A percentile compares a stretch with the other conserved stretches of the same genome.
Evolutionary conservation across 2,797 vertebrate genomes (phyloP).

Genomic region (Coracias cyanogaster): DNA sequence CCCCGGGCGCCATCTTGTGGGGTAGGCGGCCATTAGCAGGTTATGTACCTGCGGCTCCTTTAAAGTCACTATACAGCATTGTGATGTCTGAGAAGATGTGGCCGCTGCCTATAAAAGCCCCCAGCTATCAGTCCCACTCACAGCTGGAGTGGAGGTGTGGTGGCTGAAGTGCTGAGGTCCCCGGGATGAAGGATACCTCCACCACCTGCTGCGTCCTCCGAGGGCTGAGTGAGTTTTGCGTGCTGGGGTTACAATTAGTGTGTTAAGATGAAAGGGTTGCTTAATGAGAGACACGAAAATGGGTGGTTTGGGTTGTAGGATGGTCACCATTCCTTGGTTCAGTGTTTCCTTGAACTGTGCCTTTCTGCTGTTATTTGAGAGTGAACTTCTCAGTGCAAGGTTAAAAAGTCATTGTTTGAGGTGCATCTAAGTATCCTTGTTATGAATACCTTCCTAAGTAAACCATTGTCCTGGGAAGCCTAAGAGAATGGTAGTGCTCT

Average conservation of each 20-base stretch:
- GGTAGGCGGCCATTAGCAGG: fast-evolving
- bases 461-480: background rate
- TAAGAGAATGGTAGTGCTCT: background rate
- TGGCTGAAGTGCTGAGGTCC: no score
- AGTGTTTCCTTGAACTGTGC: fast-evolving
- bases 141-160: no score
- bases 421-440: no score
- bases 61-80: no score
- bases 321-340: background rate
- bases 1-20: no score
- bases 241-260: no score
- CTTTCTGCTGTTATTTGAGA: background rate
- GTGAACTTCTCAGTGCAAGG: background rate
- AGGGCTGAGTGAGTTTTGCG: no score
- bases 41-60: fast-evolving
- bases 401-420: background rate
- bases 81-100: background rate
- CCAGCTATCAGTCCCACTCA: background rate
- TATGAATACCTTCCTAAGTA: background rate
- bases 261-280: no score
- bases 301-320: fast-evolving
- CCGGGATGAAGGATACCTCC: fast-evolving
- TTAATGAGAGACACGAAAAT: fast-evolving
- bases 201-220: fast-evolving
- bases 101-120: background rate